Evolutionary conservation across 2,888 invertebrate species (phyloP).

Genomic region (Drosophila subsilvestris): DNA sequence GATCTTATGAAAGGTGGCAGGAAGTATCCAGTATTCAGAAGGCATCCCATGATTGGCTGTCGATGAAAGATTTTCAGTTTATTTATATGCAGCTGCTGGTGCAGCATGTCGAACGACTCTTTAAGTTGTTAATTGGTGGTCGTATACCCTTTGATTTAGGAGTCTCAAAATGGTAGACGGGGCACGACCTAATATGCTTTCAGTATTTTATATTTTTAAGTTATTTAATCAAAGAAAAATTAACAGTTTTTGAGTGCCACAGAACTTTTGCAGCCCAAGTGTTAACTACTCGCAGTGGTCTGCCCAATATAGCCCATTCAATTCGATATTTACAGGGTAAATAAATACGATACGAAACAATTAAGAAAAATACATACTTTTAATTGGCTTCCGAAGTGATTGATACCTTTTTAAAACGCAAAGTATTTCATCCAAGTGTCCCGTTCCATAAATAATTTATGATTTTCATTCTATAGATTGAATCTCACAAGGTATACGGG

Average conservation of each 20-base stretch:
- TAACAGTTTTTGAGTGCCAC: too few species aligned
- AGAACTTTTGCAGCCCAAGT: too few species aligned
- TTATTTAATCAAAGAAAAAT: too few species aligned
- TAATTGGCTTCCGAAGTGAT: constrained; percentile 23
- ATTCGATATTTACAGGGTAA: neutral
- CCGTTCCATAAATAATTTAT: constrained; percentile 20
- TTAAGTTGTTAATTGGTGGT: constrained; percentile 21
- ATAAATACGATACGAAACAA: constrained; percentile 1
- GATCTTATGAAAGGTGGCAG: constrained; percentile 5
- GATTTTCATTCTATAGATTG: neutral
- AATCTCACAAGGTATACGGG: neutral
- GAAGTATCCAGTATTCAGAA: neutral
- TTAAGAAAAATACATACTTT: constrained; percentile 1
- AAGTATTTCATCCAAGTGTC: constrained; percentile 4
- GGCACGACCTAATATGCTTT: neutral
- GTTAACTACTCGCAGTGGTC: too few species aligned
- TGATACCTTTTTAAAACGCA: constrained; percentile 24
- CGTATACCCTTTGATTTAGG: neutral
- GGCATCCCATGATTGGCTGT: constrained; percentile 18
- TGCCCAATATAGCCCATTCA: neutral
- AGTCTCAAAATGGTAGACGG: neutral
- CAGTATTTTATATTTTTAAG: too few species aligned
- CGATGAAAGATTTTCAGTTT: constrained; percentile 21
- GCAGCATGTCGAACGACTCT: neutral
- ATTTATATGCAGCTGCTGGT: constrained; percentile 19